A percentile compares a stretch with the other conserved stretches of the same genome.
Conservation (phyloP, 2,113 vertebrate species). For the Anser brachyrhynchus region DNA sequence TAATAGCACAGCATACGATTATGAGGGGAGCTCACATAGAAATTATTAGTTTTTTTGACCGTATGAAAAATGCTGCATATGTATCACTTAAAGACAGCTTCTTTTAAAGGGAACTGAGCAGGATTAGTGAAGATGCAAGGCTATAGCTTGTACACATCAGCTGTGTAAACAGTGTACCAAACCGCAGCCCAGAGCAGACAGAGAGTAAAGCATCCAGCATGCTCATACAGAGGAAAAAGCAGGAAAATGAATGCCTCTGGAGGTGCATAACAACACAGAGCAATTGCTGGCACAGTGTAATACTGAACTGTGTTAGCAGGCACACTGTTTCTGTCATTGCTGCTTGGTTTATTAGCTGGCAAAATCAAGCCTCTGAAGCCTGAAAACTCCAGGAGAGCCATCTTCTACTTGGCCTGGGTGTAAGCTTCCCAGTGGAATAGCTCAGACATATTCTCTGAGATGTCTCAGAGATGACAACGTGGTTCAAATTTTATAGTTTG, state of each 20-base stretch:
- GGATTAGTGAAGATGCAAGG: background rate
- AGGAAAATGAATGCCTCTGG: background rate
- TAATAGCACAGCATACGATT: background rate
- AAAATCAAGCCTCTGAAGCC: background rate
- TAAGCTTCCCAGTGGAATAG: background rate
- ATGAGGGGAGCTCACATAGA: background rate
- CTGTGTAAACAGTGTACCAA: background rate
- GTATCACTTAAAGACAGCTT: background rate
- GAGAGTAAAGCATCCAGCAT: background rate
- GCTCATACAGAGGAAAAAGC: background rate
- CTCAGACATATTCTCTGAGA: background rate
- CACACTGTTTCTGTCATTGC: fast-evolving
- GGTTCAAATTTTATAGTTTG: background rate
- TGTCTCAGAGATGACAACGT: fast-evolving
- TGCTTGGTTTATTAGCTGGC: background rate
- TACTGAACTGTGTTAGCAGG: background rate
- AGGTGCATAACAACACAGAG: background rate
- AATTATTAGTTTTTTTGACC: background rate
- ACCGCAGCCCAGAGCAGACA: background rate
- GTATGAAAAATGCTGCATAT: background rate
- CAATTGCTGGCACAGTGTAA: background rate
- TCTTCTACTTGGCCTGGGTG: background rate
- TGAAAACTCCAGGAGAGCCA: background rate
- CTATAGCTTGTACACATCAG: background rate
- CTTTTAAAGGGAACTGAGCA: background rate